Base-by-base conservation (phyloP, 1,140 invertebrate species). In the Panonychus citri region DNA sequence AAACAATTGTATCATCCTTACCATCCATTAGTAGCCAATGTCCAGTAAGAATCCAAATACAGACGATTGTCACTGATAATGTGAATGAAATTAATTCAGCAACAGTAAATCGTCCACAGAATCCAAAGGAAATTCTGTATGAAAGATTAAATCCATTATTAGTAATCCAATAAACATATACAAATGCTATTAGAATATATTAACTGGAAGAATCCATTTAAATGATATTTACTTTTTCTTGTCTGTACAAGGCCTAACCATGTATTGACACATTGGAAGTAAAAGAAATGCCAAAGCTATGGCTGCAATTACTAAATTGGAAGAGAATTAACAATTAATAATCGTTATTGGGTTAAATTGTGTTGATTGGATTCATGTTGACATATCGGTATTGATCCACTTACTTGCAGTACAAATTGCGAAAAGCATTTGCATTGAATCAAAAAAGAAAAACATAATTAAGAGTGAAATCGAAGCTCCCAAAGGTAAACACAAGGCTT, bases 381-480 rank as follows among this genome's bases (percentile, higher is more conserved):
- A n/a, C n/a, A n/a, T n/a, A n/a, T n/a, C n/a, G n/a, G n/a, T 25
- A 55, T 13, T 26, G 17, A 13, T 13, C 15, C 37, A 70, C 70
- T 80, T 74, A 94, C 90, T 86, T 66, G 90, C 90, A 66, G 91
- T 95, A 69, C 88, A 94, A 64, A 95, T 86, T 53, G 90, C 90
- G 73, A 96, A 93, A 5, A 95, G 77, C 75, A 93, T 72, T 72
- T 95, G 90, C 82, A 96, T 90, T 54, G 89, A 94, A 72, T 96
- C 90, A 67, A 96, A 95, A 71, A 94, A 96, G 75, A 95, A 91
- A 71, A 95, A 96, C 90, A 96, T 95, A 59, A 95, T 79, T 21
- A 96, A 79, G 56, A 96, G 76, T 55, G 90, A 93, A 63, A 94
- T 81, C 57, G 89, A 94, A 63, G 91, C 90, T 66, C 88, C 88